Evolutionary conservation across 2,888 invertebrate genomes (phyloP).

Genomic region (Polydrusus tereticollis): DNA sequence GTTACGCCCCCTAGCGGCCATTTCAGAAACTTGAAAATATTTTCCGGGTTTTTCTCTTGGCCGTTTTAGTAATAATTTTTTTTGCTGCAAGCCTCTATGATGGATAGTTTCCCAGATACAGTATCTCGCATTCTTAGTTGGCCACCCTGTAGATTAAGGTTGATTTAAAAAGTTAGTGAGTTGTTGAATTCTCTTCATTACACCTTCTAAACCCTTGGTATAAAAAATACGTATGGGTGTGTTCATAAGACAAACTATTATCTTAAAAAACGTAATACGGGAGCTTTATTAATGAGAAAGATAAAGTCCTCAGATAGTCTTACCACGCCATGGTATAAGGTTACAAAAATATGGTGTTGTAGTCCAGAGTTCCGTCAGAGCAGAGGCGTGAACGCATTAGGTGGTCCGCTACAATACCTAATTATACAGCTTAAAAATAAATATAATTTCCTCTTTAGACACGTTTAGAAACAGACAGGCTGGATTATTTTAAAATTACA

Average conservation of each 20-base stretch:
- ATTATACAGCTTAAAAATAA: conserved; percentile 40
- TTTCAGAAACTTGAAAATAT: too few relatives aligned
- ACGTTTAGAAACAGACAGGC: conserved; percentile 15
- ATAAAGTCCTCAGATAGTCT: conserved; percentile 40
- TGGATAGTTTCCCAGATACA: too few relatives aligned
- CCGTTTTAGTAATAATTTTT: too few relatives aligned
- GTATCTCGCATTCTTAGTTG: too few relatives aligned
- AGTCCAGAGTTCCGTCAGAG: conserved; percentile 32
- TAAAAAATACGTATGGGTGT: conserved; percentile 19
- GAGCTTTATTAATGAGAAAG: conserved; percentile 44
- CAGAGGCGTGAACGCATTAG: conserved; percentile 47
- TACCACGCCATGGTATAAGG: conserved; percentile 29
- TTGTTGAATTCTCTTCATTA: too few relatives aligned
- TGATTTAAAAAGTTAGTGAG: too few relatives aligned
- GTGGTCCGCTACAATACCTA: conserved; percentile 41
- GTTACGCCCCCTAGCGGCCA: too few relatives aligned
- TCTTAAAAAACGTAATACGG: conserved; percentile 33
- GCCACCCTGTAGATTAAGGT: too few relatives aligned
- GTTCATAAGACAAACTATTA: conserved; percentile 24
- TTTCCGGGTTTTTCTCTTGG: too few relatives aligned
- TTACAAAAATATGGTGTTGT: conserved; percentile 40
- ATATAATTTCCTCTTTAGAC: conserved; percentile 27
- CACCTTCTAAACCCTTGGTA: too few relatives aligned
- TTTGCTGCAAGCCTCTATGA: too few relatives aligned
- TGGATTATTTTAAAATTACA: conserved; percentile 25